Conservation (phyloP, 2,113 vertebrate species). For the Diphyllodes magnificus region DNA sequence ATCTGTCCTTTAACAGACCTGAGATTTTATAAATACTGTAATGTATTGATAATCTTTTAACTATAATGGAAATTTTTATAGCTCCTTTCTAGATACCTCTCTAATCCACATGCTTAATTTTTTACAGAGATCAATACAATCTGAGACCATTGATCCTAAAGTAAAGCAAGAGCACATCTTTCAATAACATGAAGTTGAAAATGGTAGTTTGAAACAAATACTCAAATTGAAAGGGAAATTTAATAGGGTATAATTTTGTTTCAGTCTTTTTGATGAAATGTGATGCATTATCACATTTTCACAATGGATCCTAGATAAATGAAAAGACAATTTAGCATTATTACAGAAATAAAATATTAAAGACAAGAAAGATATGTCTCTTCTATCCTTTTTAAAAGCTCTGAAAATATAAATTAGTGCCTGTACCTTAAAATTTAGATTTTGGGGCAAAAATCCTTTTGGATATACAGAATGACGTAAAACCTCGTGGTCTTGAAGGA, state of each 20-base stretch:
- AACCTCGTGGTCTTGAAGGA: background rate
- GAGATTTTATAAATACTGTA: background rate
- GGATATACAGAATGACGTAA: background rate
- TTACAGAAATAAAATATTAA: background rate
- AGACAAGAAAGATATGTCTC: rapidly evolving
- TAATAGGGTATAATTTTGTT: background rate
- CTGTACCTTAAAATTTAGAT: background rate
- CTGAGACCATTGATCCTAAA: background rate
- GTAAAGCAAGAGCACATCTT: background rate
- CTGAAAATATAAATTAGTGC: background rate
- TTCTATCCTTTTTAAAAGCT: background rate
- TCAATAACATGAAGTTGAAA: background rate
- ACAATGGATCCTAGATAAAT: background rate
- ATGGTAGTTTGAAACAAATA: background rate
- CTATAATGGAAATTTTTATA: background rate
- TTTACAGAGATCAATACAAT: background rate
- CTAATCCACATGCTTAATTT: background rate
- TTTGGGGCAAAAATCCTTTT: background rate
- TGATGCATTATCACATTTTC: background rate
- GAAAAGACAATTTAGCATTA: background rate
- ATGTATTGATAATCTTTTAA: background rate
- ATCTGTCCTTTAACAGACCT: background rate
- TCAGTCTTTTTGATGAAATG: background rate
- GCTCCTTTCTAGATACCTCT: background rate
- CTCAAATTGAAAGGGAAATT: background rate